Evolutionary conservation across 2,888 invertebrate genomes (phyloP), one percentile per base, ranked within the genome.

Genomic region (Aphodius granarius): DNA sequence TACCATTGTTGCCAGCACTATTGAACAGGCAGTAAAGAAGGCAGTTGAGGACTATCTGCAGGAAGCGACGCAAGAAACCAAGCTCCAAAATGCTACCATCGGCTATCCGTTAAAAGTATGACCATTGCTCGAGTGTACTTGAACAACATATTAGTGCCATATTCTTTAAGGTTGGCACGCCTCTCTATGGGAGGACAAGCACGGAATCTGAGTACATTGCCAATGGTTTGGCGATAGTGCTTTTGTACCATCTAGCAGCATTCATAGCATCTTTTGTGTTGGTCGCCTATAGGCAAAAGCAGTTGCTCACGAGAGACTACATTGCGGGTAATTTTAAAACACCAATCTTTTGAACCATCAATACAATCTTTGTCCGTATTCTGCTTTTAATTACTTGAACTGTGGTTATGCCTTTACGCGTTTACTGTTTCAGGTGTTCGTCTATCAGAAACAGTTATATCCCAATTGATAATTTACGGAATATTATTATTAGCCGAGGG

Each of bases 161-260:
- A 13, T 73, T 62, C 71, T 71, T 72, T 65, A 19, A 78, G 76
- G 73, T 78, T 15, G 71, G 66, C 6, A n/a, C 20, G 43, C 79
- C 79, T 23, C 62, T 80, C 15, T 80, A 77, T 75, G 79, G 78
- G 20, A 19, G 66, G 0, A 21, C 66, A 18, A 18, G 74, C 5
- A 75, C 76, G 1, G 78, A 78, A 66, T 77, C 76, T 6, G 77
- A 80, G 22, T 78, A 74, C 43, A 77, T 80, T 75, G 72, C 77
- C 21, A 76, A 75, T 3, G 79, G 78, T 64, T 64, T 80, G 20
- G 74, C 73, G 2, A 63, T 79, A 63, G 73, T 73, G 1, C 74
- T 80, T 16, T 71, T 76, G 18, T 80, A 78, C 63, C 77, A 80
- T 66, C 63, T 75, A n/a, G 77, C 78, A 18, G 77, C 78, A 4